Percentiles rank a stretch among this genome's conserved stretches.
These are phyloP conservation scores for Bombus superbus DNA, from an alignment of 1,140 invertebrate genomes.

Conservation along the genomic window DNA sequence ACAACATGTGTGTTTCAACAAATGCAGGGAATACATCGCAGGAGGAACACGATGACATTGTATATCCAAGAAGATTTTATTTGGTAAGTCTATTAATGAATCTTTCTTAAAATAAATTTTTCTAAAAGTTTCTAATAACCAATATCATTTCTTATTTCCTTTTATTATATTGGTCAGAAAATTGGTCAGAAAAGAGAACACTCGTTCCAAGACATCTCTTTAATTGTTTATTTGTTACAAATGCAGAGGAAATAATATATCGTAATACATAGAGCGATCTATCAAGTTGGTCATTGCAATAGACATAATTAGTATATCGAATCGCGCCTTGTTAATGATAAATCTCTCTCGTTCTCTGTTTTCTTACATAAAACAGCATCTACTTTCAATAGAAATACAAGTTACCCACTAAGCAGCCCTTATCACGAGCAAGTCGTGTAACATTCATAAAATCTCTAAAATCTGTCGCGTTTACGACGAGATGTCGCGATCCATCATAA, in stretches of 20 bases:
- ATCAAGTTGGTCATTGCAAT: conserved; percentile 63
- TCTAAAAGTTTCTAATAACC: no score
- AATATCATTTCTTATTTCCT: neutral
- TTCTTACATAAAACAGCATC: conserved; percentile 17
- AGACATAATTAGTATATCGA: conserved; percentile 36
- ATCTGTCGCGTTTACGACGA: conserved; percentile 13
- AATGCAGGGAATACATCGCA: neutral
- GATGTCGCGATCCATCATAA: conserved; percentile 29
- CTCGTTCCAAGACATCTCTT: neutral
- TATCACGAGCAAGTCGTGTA: conserved; percentile 23
- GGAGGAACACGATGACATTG: neutral
- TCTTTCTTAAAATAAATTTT: neutral
- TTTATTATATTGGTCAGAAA: neutral
- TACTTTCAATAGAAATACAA: conserved; percentile 58
- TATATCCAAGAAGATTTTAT: neutral
- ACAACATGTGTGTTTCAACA: neutral
- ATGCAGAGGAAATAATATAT: conserved; percentile 53
- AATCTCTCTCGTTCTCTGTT: neutral
- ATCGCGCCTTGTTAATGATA: conserved; percentile 7
- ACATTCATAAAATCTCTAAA: conserved; percentile 52
- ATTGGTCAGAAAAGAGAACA: neutral
- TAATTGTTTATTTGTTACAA: conserved; percentile 61
- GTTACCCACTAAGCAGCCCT: conserved; percentile 16
- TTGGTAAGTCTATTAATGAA: neutral
- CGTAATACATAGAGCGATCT: conserved; percentile 60